Evolutionary conservation across 2,888 invertebrate species (phyloP), one percentile per base, ranked within the genome.

Genomic region (Drosophila mimica): DNA sequence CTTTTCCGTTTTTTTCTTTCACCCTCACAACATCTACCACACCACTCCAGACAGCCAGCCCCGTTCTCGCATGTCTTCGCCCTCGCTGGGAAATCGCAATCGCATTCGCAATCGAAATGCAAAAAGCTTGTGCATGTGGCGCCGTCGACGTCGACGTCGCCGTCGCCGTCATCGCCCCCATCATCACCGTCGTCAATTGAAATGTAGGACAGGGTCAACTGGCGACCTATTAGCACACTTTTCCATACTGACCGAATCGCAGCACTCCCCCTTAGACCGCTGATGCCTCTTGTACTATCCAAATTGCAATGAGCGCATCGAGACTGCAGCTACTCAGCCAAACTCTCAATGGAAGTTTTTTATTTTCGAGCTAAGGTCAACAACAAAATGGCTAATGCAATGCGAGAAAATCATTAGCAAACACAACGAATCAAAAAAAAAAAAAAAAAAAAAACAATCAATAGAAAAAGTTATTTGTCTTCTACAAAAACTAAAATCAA

Each of bases 151-250:
- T 60, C 20, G 74, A 38, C 56, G 70, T 60, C 20, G 74, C 43
- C 38, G 38, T 13, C 40, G 43, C 28, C 38, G 38, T 13, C 40
- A 36, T 31, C 51, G 34, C 20, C 43, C 59, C 13, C 40, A 38
- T 25, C 57, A 74, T 68, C 83, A 81, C 68, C 65, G 49, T 28
- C 51, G 70, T 62, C 30, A 49, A 66, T 60, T 62, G 28, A 75
- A 85, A 92, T 88, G 86, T 92, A 77, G 92, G 87, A 92, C 92
- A 92, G 91, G 92, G 92, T 92, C 92, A 92, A 81, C 81, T 82
- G 82, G 83, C 91, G 92, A 92, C 92, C 92, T 84, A 92, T 89
- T 92, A 89, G 91, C 92, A 92, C 86, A 92, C 89, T 91, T 91
- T 91, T 89, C 81, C 77, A 72, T 58, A 70, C 61, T 72, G 63